A percentile compares a stretch with the other conserved stretches of the same genome.
These are phyloP conservation scores for Clanis bilineata DNA, from an alignment of 2,888 invertebrate genomes.

Conservation along the genomic window DNA sequence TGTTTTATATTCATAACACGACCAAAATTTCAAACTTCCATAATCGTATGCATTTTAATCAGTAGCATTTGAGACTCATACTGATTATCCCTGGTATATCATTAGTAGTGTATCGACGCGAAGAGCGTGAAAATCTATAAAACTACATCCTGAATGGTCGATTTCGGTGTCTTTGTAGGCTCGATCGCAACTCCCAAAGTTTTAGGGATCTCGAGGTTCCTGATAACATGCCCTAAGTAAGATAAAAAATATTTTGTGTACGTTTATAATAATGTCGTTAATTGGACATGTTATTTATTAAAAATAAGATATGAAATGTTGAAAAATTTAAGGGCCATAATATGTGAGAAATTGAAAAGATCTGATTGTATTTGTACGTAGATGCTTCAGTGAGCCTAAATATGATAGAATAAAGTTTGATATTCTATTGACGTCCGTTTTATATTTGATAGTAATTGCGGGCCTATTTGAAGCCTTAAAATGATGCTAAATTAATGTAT, in stretches of 20 bases:
- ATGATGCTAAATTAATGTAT: conserved; percentile 3
- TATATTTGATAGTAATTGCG: neutral
- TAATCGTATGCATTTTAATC: neutral
- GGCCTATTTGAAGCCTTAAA: conserved; percentile 1
- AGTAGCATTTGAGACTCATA: neutral
- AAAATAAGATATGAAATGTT: conserved; percentile 4
- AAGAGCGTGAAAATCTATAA: neutral
- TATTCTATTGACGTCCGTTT: conserved; percentile 3
- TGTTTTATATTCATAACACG: neutral
- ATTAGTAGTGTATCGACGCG: neutral
- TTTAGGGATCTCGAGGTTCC: conserved; percentile 34
- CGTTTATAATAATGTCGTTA: conserved; percentile 7
- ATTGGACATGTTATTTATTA: conserved; percentile 5
- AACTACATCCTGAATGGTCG: neutral
- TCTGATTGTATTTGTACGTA: conserved; percentile 12
- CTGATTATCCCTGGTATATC: neutral
- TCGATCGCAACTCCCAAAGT: conserved; percentile 35
- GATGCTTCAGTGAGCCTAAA: neutral
- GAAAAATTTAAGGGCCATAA: conserved; percentile 7
- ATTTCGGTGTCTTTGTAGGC: neutral
- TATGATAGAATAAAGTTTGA: neutral
- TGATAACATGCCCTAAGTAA: conserved; percentile 42
- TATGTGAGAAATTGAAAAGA: neutral
- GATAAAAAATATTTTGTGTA: conserved; percentile 35
- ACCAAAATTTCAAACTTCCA: too few species aligned